A percentile compares a stretch with the other conserved stretches of the same genome.
Conservation (phyloP, 2,797 vertebrate genomes). For the Petrocephalus schoutedeni region DNA sequence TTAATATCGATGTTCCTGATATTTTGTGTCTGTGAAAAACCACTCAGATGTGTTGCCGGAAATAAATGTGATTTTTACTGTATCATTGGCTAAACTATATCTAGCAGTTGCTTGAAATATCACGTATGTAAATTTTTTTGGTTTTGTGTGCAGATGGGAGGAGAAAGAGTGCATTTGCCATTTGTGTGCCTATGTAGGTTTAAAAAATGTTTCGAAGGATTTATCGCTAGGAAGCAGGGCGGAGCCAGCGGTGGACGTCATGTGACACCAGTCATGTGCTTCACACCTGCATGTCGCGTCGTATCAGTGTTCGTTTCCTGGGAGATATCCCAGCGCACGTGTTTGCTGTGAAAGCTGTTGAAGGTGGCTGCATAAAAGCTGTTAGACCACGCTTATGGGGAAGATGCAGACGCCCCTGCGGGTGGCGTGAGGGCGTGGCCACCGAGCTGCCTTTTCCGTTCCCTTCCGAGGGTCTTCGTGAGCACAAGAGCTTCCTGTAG, state of each 20-base stretch:
- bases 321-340: background rate
- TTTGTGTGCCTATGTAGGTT: background rate
- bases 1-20: background rate
- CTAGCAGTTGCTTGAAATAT: slow-evolving; percentile 7
- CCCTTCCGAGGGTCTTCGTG: background rate
- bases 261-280: background rate
- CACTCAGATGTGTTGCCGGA: background rate
- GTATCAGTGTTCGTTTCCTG: background rate
- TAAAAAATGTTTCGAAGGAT: background rate
- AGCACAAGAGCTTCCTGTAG: slow-evolving; percentile 20
- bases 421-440: background rate
- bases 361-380: background rate
- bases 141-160: background rate
- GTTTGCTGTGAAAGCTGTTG: slow-evolving; percentile 9
- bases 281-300: background rate
- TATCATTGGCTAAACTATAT: background rate
- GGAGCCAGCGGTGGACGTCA: background rate
- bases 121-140: background rate
- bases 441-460: background rate
- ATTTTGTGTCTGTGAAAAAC: background rate
- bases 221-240: background rate
- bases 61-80: background rate
- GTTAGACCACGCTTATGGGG: background rate
- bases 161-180: background rate
- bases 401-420: background rate